Percentiles rank a stretch among this genome's conserved stretches.
Evolutionary conservation across 2,797 vertebrate species (phyloP).

Genomic region (Crotalus adamanteus): DNA sequence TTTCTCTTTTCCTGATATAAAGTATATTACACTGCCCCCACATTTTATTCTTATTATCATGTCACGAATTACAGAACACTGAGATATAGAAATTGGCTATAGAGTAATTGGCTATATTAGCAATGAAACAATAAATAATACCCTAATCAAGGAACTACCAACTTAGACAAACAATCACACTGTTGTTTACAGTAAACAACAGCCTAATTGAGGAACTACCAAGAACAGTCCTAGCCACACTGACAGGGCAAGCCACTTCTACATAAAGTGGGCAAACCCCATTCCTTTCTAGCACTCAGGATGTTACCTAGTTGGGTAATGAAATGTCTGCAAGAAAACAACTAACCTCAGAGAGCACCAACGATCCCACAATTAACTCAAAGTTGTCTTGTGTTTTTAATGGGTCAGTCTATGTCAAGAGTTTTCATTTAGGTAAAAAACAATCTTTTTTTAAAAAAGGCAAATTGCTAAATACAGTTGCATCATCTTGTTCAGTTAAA

Average conservation of each 20-base stretch:
- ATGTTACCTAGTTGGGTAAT: background rate
- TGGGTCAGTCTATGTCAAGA: too few relatives aligned
- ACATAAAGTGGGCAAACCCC: background rate
- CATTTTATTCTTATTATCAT: background rate
- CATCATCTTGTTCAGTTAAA: too few relatives aligned
- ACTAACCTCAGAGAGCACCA: too few relatives aligned
- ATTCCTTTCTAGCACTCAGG: too few relatives aligned
- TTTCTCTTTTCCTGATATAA: background rate
- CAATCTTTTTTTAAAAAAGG: too few relatives aligned
- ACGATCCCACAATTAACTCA: too few relatives aligned
- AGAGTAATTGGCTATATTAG: background rate
- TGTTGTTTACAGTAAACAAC: background rate
- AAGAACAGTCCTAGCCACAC: background rate
- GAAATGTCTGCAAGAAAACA: background rate
- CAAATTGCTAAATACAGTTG: too few relatives aligned
- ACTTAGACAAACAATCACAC: background rate
- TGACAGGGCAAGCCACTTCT: background rate
- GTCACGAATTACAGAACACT: background rate
- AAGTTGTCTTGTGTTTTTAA: too few relatives aligned
- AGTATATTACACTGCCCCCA: background rate
- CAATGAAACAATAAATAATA: background rate
- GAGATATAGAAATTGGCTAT: background rate
- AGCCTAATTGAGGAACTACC: too few relatives aligned
- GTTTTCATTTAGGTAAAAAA: too few relatives aligned
- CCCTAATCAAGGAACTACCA: background rate